phyloP scores from a whole-genome alignment of 1,140 invertebrate genomes.

The Drosophila punjabiensis region DNA sequence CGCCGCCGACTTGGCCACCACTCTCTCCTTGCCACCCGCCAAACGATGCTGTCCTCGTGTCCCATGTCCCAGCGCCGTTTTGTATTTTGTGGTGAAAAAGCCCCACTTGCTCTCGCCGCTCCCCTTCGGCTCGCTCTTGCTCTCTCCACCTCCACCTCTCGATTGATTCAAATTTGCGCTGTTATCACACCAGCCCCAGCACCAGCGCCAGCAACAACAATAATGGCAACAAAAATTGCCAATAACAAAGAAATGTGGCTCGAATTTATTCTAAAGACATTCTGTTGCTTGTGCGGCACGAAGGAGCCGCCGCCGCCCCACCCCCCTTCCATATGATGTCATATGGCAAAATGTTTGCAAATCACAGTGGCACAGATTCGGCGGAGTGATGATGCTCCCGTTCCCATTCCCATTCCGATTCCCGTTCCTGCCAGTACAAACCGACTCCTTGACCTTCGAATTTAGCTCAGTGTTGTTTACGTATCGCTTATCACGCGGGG shows the following conservation, averaged over 20 bases:
- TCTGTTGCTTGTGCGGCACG: slow-evolving; percentile 50
- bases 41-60: slow-evolving; percentile 38
- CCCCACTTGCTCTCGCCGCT: slow-evolving; percentile 58
- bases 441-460: slow-evolving; percentile 5
- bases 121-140: slow-evolving; percentile 9
- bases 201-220: slow-evolving; percentile 35
- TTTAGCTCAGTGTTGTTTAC: background rate
- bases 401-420: background rate
- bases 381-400: too few relatives aligned
- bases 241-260: slow-evolving; percentile 69
- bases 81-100: slow-evolving; percentile 74
- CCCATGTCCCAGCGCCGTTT: slow-evolving; percentile 49
- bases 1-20: slow-evolving; percentile 53
- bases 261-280: slow-evolving; percentile 70
- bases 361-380: slow-evolving; percentile 2
- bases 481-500: slow-evolving; percentile 1
- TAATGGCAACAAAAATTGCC: slow-evolving; percentile 33
- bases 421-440: slow-evolving; percentile 32
- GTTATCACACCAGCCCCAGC: slow-evolving; percentile 69
- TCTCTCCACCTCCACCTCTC: slow-evolving; percentile 9
- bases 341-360: slow-evolving; percentile 21
- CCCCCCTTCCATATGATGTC: slow-evolving; percentile 53
- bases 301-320: slow-evolving; percentile 40
- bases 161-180: slow-evolving; percentile 65
- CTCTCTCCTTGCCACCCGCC: background rate